Conservation (phyloP, 1,140 invertebrate species). For the Dinoponera quadriceps region DNA sequence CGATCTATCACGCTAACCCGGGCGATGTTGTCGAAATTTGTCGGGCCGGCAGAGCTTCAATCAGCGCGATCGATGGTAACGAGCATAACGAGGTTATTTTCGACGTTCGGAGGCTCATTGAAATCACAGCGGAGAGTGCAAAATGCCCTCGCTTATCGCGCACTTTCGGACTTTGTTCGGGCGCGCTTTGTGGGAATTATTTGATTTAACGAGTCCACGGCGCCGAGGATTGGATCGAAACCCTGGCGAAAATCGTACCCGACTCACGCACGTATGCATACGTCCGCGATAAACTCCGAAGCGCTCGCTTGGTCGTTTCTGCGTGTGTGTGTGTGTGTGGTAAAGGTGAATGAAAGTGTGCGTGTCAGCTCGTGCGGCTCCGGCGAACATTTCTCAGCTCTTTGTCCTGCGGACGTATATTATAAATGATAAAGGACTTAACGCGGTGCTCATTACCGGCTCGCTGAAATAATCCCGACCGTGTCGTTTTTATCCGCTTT, state of each 20-base stretch:
- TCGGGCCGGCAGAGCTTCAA: constrained; percentile 2
- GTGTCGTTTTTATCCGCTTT: constrained; percentile 43
- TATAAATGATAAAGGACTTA: constrained; percentile 58
- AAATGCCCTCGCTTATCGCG: background rate
- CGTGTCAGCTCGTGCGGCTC: background rate
- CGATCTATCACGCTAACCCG: constrained; percentile 43
- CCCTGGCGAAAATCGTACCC: background rate
- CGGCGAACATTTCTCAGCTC: constrained; percentile 25
- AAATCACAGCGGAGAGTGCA: background rate
- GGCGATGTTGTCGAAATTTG: constrained; percentile 39
- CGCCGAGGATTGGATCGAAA: background rate
- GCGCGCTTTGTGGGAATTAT: background rate
- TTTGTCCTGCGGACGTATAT: constrained; percentile 36
- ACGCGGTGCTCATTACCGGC: constrained; percentile 46
- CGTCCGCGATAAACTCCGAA: too few species aligned
- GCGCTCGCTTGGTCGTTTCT: background rate
- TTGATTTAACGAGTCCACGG: background rate
- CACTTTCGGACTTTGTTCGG: background rate
- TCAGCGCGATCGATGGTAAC: constrained; percentile 29
- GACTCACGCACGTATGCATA: background rate
- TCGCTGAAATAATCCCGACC: constrained; percentile 44
- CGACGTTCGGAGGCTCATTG: background rate
- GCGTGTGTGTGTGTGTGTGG: background rate
- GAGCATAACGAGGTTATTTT: constrained; percentile 28
- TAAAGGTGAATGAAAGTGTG: too few species aligned